A percentile compares a stretch with the other conserved stretches of the same genome.
Conservation (phyloP, 2,113 vertebrate genomes). For the Microcebus murinus region DNA sequence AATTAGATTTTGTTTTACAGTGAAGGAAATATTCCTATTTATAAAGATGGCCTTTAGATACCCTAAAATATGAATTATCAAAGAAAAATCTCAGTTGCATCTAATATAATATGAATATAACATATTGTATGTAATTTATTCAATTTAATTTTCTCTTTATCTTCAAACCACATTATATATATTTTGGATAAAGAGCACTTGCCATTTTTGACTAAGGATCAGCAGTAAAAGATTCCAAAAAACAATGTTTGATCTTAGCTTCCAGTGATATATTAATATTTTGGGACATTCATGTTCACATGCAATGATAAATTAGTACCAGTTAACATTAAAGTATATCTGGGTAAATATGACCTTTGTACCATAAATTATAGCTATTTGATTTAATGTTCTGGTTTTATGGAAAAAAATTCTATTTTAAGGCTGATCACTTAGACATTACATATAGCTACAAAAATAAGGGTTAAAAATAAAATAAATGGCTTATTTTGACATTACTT, state of each 20-base stretch:
- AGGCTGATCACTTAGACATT: neutral
- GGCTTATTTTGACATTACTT: neutral
- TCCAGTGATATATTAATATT: neutral
- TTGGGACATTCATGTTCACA: neutral
- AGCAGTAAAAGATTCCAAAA: neutral
- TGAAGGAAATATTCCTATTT: neutral
- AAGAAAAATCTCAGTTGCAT: neutral
- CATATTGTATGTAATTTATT: neutral
- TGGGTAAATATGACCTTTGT: neutral
- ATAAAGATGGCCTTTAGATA: neutral
- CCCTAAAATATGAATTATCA: neutral
- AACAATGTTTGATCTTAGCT: neutral
- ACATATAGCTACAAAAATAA: neutral
- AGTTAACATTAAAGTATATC: neutral
- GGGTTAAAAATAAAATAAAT: conserved; percentile 40
- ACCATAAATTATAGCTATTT: neutral
- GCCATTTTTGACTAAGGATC: neutral
- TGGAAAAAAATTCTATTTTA: neutral
- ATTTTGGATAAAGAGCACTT: neutral
- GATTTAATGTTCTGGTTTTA: neutral
- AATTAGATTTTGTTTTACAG: neutral
- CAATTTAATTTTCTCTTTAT: conserved; percentile 44
- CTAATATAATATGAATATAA: neutral
- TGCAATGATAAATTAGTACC: neutral
- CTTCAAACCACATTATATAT: neutral